phyloP scores from a whole-genome alignment of 2,797 vertebrate species.

The Enteromius paludinosus region DNA sequence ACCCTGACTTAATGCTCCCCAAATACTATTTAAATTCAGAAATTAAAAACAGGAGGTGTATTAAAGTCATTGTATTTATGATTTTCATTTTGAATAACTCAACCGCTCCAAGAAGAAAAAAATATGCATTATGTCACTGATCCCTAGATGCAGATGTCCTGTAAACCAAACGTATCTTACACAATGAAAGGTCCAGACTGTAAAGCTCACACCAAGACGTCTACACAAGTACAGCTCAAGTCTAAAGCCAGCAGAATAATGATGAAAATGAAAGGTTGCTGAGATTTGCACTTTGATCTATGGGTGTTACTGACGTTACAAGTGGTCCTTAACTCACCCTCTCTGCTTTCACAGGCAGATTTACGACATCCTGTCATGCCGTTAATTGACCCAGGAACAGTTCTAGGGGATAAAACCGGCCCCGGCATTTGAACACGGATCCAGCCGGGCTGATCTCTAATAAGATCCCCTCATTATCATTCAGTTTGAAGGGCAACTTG shows the following conservation, averaged over 20 bases:
- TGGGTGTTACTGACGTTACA: conserved; percentile 11
- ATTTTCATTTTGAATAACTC: background rate
- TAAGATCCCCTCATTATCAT: conserved; percentile 9
- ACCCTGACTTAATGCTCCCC: background rate
- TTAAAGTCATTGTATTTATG: background rate
- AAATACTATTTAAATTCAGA: background rate
- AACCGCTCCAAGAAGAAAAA: background rate
- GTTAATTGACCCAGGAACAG: conserved; percentile 28
- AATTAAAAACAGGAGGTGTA: background rate
- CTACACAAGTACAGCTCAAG: background rate
- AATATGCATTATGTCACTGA: background rate
- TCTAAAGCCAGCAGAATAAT: conserved; percentile 44
- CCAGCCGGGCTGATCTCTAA: background rate
- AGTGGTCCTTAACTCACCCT: conserved; percentile 23
- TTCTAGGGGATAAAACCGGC: conserved; percentile 8
- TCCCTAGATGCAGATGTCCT: background rate
- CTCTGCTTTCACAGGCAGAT: conserved; percentile 17
- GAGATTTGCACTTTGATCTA: conserved; percentile 30
- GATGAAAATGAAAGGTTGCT: conserved; percentile 19
- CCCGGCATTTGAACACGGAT: conserved; percentile 13
- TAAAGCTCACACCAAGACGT: background rate
- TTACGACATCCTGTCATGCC: conserved; percentile 5
- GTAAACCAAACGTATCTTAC: background rate
- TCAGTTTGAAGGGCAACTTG: conserved; percentile 2
- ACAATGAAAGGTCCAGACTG: background rate